Percentiles rank a stretch among this genome's conserved stretches.
These are phyloP conservation scores for Tiphia femorata DNA, from an alignment of 2,888 invertebrate species.

Conservation along the genomic window DNA sequence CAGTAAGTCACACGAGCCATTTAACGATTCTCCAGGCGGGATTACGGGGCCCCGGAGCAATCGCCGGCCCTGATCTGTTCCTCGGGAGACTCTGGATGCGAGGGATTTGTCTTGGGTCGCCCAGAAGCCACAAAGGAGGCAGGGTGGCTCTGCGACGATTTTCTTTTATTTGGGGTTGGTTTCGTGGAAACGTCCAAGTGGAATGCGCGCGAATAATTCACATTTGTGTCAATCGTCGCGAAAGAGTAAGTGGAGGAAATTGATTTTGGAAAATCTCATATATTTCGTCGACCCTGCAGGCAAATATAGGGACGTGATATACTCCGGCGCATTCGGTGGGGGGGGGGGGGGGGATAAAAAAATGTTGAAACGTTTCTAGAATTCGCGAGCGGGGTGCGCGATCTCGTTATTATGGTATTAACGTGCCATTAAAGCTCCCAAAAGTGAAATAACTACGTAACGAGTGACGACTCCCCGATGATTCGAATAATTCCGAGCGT, in stretches of 20 bases:
- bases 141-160: not conserved
- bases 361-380: too few species aligned
- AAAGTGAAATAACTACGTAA: slow-evolving; percentile 23
- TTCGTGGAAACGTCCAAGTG: too few species aligned
- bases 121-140: too few species aligned
- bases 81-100: slow-evolving; percentile 16
- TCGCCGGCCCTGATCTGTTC: slow-evolving; percentile 30
- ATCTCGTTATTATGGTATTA: slow-evolving; percentile 25
- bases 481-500: slow-evolving; percentile 22
- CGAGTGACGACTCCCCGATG: slow-evolving; percentile 15
- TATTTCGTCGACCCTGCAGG: too few species aligned
- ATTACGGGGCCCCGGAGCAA: slow-evolving; percentile 31
- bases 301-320: too few species aligned
- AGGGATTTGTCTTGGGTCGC: slow-evolving; percentile 24
- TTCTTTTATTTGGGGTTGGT: not conserved
- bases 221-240: too few species aligned
- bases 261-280: too few species aligned
- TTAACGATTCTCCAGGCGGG: slow-evolving; percentile 36
- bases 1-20: slow-evolving; percentile 30
- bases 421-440: slow-evolving; percentile 2
- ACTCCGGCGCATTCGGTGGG: too few species aligned
- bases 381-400: too few species aligned
- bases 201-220: too few species aligned
- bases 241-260: too few species aligned
- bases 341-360: too few species aligned